Evolutionary conservation across 2,113 vertebrate genomes (phyloP).

Genomic region (Psittacara wagleri): DNA sequence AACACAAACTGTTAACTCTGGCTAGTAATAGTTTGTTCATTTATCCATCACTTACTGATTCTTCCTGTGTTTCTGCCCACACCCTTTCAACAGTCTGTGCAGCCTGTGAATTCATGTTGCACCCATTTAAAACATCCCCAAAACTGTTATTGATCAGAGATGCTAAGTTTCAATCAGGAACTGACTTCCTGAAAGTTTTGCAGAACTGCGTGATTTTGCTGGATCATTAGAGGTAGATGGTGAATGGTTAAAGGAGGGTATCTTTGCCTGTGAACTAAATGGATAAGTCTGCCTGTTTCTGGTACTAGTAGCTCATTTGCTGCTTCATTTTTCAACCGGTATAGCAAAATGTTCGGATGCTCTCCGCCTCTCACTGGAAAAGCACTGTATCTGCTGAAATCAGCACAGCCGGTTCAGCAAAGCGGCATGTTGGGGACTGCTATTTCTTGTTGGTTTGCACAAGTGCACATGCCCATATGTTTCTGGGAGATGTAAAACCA

Average conservation of each 20-base stretch:
- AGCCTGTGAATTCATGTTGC: neutral
- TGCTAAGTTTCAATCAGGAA: neutral
- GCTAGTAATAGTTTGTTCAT: conserved; percentile 56
- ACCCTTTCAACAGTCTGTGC: rapidly evolving
- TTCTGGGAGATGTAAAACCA: conserved; percentile 66
- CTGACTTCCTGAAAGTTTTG: neutral
- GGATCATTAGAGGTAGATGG: neutral
- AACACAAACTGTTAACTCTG: conserved; percentile 73
- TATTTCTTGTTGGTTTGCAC: conserved; percentile 42
- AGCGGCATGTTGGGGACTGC: neutral
- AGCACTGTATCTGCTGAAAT: conserved; percentile 21
- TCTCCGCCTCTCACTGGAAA: neutral
- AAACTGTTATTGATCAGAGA: neutral
- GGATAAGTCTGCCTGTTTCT: neutral
- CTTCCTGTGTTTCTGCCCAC: neutral
- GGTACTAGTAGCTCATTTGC: neutral
- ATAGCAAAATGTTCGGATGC: neutral
- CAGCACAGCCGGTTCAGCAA: neutral
- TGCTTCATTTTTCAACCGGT: neutral
- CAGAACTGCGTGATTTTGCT: neutral
- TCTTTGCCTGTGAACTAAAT: neutral
- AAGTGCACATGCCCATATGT: conserved; percentile 70
- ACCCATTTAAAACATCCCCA: neutral
- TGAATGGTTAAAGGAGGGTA: neutral
- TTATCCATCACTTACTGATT: neutral